Evolutionary conservation across 1,140 invertebrate species (phyloP), one percentile per base, ranked within the genome.

Genomic region (Aphelinus certus): DNA sequence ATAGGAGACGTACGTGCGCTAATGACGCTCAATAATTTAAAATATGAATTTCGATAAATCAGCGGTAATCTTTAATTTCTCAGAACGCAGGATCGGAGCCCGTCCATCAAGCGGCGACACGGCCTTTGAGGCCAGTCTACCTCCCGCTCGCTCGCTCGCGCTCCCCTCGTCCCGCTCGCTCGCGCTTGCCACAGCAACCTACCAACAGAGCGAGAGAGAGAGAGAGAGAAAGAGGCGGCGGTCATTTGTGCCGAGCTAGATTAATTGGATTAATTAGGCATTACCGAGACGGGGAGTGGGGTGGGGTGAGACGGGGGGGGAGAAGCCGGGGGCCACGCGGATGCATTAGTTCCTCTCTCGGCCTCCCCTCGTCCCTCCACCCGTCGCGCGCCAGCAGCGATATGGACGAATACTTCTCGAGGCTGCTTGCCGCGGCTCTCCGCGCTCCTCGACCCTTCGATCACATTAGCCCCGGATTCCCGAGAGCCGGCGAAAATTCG

Each of bases 221-320:
- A 53, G 9, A 9, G 51, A 53, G 51, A 53, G 51, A 6, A 4
- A 9, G 51, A 77, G 77, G 79, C 82, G 46, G 83, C 82, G 86
- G 84, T 87, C 86, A 87, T 87, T 88, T 87, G 83, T 87, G 84
- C 82, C 80, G 76, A 82, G 80, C 82, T 86, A 87, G 85, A 87
- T 88, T 87, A 87, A 87, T 86, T 87, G 83, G 87, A 87, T 87
- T 88, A 88, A 88, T 88, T 88, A 87, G 86, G 83, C 82, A 88
- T 87, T 86, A 86, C 82, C 79, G 68, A 66, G 82, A 81, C 51
- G 61, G 45, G 60, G 53, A 42, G 43, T 10, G 58, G 26, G 62
- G 4, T 53, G 45, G 60, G 53, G 58, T 42, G 58, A 3, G 26
- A 26, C 51, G 61, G 45, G 60, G 53, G 58, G 43, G 58, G 58